A percentile compares a stretch with the other conserved stretches of the same genome.
Evolutionary conservation across 2,888 invertebrate genomes (phyloP).

Genomic region (Ophioninae sp.): DNA sequence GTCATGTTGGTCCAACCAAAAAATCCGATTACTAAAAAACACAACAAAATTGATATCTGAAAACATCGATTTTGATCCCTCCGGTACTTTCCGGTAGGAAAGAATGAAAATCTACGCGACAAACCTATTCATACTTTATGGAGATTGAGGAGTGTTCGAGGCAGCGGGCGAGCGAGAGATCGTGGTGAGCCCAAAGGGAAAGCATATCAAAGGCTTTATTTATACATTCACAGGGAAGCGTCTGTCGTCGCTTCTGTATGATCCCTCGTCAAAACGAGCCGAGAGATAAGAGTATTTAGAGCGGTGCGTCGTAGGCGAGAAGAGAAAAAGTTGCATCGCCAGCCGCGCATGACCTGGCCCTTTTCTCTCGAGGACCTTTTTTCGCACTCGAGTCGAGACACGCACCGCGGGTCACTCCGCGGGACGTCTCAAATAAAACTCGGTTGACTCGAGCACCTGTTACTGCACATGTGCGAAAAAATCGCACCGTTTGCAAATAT

Average conservation of each 20-base stretch:
- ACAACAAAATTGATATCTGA: no score
- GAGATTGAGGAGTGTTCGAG: constrained; percentile 26
- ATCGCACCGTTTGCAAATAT: constrained; percentile 10
- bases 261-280: constrained; percentile 26
- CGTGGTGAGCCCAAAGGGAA: constrained; percentile 39
- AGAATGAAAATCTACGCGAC: background rate
- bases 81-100: background rate
- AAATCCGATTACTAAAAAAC: no score
- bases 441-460: constrained; percentile 31
- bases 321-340: constrained; percentile 20
- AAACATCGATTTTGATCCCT: no score
- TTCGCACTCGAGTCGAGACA: constrained; percentile 20
- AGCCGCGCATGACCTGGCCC: constrained; percentile 20
- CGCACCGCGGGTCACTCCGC: constrained; percentile 20
- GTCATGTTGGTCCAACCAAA: no score
- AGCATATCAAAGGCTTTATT: constrained; percentile 36
- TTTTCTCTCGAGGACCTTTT: constrained; percentile 33
- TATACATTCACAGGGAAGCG: background rate
- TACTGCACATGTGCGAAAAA: constrained; percentile 31
- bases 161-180: constrained; percentile 21
- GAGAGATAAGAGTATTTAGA: background rate
- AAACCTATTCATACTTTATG: constrained; percentile 3
- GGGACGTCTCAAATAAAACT: constrained; percentile 12
- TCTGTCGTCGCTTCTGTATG: constrained; percentile 25
- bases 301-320: constrained; percentile 1